A percentile compares a stretch with the other conserved stretches of the same genome.
phyloP scores from a whole-genome alignment of 1,140 invertebrate species.

The Pomacea maculata region DNA sequence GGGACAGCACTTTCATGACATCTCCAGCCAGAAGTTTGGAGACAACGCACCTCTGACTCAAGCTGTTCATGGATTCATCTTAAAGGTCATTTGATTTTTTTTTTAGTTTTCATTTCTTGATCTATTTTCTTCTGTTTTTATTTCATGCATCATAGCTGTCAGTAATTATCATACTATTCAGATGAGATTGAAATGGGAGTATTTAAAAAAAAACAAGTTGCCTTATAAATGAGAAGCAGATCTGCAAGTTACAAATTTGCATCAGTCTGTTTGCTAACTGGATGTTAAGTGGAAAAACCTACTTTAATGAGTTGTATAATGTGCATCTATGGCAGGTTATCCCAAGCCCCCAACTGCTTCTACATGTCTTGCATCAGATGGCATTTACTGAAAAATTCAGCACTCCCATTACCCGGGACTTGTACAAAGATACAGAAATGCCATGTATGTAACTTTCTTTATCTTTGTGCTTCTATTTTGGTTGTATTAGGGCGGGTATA shows the following conservation, averaged over 20 bases:
- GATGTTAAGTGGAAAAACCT: too few relatives aligned
- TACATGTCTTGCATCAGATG: conserved; percentile 14
- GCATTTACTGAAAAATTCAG: conserved; percentile 3
- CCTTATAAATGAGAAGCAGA: too few relatives aligned
- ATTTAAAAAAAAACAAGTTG: too few relatives aligned
- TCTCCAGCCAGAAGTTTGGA: conserved; percentile 1
- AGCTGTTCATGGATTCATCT: conserved; percentile 10
- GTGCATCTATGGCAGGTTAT: background rate
- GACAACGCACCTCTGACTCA: conserved; percentile 6
- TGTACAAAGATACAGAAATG: conserved; percentile 4
- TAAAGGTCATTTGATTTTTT: conserved; percentile 7
- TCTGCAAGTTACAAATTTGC: too few relatives aligned
- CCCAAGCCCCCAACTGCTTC: conserved; percentile 11
- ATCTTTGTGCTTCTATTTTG: too few relatives aligned
- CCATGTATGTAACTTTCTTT: background rate
- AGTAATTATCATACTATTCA: too few relatives aligned
- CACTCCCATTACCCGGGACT: background rate
- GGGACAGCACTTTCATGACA: conserved; percentile 1
- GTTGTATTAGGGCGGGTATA: too few relatives aligned
- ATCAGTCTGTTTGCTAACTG: too few relatives aligned
- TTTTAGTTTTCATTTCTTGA: background rate
- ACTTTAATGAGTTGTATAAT: background rate
- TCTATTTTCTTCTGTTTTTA: background rate
- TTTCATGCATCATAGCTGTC: background rate
- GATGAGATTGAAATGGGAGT: too few relatives aligned